Evolutionary conservation across 2,888 invertebrate genomes (phyloP).

Genomic region (Dryocosmus kuriphilus): DNA sequence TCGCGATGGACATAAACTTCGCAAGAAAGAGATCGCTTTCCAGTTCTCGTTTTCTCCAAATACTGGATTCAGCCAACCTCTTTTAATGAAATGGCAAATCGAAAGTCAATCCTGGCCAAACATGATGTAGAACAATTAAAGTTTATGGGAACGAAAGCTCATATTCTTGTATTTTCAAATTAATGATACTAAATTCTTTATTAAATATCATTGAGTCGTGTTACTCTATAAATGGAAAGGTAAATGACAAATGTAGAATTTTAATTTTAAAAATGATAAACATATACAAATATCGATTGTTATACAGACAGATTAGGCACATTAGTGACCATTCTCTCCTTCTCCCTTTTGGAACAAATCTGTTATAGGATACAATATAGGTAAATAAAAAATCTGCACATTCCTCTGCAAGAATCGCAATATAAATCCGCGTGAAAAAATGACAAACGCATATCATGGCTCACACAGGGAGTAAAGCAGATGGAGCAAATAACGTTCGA

Average conservation of each 20-base stretch:
- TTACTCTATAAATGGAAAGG: no score
- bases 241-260: no score
- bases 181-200: no score
- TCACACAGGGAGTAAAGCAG: constrained; percentile 52
- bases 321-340: constrained; percentile 23
- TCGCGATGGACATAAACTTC: constrained; percentile 12
- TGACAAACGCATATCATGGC: constrained; percentile 56
- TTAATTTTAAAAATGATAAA: no score
- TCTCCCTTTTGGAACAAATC: constrained; percentile 38
- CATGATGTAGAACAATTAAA: not conserved
- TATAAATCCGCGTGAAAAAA: constrained; percentile 51
- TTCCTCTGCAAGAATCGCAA: constrained; percentile 30
- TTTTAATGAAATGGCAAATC: constrained; percentile 43
- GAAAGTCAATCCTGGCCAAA: constrained; percentile 45
- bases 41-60: constrained; percentile 42
- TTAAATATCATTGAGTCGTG: no score
- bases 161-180: no score
- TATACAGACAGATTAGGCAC: not conserved
- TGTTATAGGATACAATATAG: constrained; percentile 12
- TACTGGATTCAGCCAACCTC: constrained; percentile 21
- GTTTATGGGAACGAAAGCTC: no score
- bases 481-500: constrained; percentile 63
- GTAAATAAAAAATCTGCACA: constrained; percentile 20
- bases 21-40: constrained; percentile 39
- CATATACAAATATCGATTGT: no score